phyloP scores from a whole-genome alignment of 2,113 vertebrate species.

The Megatriorchis doriae region DNA sequence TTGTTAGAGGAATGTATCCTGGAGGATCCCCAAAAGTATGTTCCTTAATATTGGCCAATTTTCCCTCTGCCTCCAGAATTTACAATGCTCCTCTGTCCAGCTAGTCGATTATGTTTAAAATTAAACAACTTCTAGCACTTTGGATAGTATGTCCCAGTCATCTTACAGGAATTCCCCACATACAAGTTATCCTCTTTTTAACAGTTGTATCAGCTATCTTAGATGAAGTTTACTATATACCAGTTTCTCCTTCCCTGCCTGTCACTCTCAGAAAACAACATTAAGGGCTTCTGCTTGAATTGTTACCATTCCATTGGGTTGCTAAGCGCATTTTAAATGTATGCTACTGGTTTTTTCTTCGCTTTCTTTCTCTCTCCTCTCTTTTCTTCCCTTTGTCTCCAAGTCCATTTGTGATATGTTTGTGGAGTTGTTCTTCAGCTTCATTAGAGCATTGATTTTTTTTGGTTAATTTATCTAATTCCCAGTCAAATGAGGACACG shows the following conservation, averaged over 20 bases:
- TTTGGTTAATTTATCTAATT: conserved; percentile 60
- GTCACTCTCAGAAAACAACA: background rate
- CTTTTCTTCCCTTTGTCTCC: background rate
- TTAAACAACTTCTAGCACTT: background rate
- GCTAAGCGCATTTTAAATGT: background rate
- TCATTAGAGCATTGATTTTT: conserved; percentile 31
- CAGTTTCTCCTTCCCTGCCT: background rate
- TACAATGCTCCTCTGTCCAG: background rate
- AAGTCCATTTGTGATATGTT: conserved; percentile 11
- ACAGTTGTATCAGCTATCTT: background rate
- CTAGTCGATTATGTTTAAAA: background rate
- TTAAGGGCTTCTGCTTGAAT: background rate
- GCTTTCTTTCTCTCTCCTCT: background rate
- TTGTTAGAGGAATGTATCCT: background rate
- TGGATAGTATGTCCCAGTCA: background rate
- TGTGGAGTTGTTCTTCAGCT: conserved; percentile 11
- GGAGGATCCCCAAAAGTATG: background rate
- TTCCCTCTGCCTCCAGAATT: background rate
- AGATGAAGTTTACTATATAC: background rate
- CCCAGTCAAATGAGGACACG: conserved; percentile 49
- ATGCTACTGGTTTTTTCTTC: background rate
- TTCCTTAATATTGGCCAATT: background rate
- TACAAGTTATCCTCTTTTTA: background rate
- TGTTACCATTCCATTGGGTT: background rate
- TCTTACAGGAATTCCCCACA: background rate